A percentile compares a stretch with the other conserved stretches of the same genome.
These are phyloP conservation scores for Neostethus bicornis DNA, from an alignment of 2,797 vertebrate genomes.

Conservation along the genomic window DNA sequence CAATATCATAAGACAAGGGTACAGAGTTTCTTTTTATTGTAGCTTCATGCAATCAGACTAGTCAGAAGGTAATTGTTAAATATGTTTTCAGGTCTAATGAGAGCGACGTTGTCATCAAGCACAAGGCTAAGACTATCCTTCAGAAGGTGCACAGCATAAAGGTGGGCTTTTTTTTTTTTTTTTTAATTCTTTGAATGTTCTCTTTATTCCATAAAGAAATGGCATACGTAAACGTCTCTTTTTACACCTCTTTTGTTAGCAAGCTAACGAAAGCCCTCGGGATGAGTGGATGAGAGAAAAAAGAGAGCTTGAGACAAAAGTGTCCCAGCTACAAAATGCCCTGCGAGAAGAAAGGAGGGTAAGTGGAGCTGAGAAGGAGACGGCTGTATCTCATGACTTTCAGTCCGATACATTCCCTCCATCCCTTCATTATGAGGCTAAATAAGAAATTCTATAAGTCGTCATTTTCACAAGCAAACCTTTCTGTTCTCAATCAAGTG, in stretches of 20 bases:
- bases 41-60: background rate
- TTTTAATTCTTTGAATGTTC: background rate
- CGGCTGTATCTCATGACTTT: background rate
- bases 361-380: conserved; percentile 25
- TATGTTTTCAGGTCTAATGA: conserved; percentile 79
- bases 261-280: conserved; percentile 57
- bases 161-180: conserved; percentile 71
- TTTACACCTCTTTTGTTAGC: conserved; percentile 15
- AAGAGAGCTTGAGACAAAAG: conserved; percentile 74
- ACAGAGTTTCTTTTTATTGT: conserved; percentile 24
- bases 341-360: conserved; percentile 83
- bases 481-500: background rate
- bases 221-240: background rate
- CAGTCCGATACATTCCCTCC: background rate
- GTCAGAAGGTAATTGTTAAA: background rate
- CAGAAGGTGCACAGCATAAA: conserved; percentile 84
- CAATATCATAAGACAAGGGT: conserved; percentile 90
- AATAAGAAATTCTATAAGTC: background rate
- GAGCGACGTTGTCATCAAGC: conserved; percentile 79
- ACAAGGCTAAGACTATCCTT: conserved; percentile 83
- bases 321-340: conserved; percentile 81
- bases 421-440: background rate
- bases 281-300: conserved; percentile 75
- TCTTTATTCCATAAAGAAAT: conserved; percentile 1
- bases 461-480: background rate